phyloP scores from a whole-genome alignment of 2,113 vertebrate genomes.

The Erinaceus europaeus region DNA sequence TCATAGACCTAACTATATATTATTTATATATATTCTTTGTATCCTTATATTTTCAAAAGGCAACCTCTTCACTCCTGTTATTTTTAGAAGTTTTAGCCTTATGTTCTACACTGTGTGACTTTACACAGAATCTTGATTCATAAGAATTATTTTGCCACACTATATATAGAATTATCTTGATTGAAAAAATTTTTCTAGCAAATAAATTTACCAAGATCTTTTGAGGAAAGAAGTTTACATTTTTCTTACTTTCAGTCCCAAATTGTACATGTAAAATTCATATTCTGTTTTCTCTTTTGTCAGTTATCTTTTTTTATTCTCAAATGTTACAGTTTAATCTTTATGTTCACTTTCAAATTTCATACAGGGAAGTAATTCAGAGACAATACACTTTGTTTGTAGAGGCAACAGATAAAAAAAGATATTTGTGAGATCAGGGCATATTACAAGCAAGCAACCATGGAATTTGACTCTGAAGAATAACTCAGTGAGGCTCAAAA shows the following conservation, averaged over 20 bases:
- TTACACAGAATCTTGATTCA: background rate
- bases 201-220: background rate
- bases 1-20: no score
- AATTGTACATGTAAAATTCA: background rate
- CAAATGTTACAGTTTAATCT: background rate
- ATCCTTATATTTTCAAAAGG: no score
- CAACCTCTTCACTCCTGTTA: no score
- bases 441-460: background rate
- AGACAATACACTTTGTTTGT: background rate
- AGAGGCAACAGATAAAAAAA: background rate
- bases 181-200: background rate
- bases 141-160: background rate
- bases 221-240: background rate
- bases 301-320: background rate
- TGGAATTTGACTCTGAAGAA: background rate
- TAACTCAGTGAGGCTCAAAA: background rate
- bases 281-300: background rate
- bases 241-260: background rate
- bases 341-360: background rate
- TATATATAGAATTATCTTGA: background rate
- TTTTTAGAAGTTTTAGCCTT: no score
- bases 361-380: background rate
- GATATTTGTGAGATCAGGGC: background rate
- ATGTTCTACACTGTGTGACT: no score
- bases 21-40: no score